Base-by-base conservation (phyloP, 2,888 invertebrate species). In the Sylvicola cinctus region DNA sequence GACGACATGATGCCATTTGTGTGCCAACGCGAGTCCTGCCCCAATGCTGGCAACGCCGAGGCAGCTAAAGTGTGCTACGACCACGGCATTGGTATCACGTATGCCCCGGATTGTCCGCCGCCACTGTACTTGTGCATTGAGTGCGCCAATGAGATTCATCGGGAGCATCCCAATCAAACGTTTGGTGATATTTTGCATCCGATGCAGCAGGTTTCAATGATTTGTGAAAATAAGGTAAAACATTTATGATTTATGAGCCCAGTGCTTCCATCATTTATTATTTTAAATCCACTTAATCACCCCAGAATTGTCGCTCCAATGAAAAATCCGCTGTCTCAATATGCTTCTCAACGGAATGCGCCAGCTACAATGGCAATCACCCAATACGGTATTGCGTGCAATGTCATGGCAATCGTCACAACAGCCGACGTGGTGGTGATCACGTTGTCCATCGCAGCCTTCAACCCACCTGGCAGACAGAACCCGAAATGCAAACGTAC, bases 331-430 rank as follows among this genome's bases (percentile, higher is more conserved):
- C 95, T 0, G 77, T 88, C 40, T 85, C 88, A 8, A 90, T 95
- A 32, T 98, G 98, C 53, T 96, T 96, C 57, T 87, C 90, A 1
- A 81, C 79, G 31, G 96, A 96, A 55, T 98, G 98, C 54, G 90
- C 90, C 28, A 85, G 85, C 50, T 87, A 85, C 51, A 96, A 96
- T 55, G 84, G 88, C 20, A 90, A 91, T 54, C 84, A 88, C 51
- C 98, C 98, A 2, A 90, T 96, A 40, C 72, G 95, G 32, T 88
- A 87, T 53, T 90, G 90, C 52, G 68, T 73, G 43, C 84, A 87
- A 49, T 90, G 90, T 49, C 84, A 88, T 58, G 77, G 78, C 46
- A 81, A 77, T 52, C 68, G 87, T 0, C 90, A 90, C 57, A 87
- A 87, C 56, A 79, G 75, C 46, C 67, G 81, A 16, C 69, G 87